Percentiles rank a stretch among this genome's conserved stretches.
These are phyloP conservation scores for Bembecia ichneumoniformis DNA, from an alignment of 2,888 invertebrate genomes.

Conservation along the genomic window DNA sequence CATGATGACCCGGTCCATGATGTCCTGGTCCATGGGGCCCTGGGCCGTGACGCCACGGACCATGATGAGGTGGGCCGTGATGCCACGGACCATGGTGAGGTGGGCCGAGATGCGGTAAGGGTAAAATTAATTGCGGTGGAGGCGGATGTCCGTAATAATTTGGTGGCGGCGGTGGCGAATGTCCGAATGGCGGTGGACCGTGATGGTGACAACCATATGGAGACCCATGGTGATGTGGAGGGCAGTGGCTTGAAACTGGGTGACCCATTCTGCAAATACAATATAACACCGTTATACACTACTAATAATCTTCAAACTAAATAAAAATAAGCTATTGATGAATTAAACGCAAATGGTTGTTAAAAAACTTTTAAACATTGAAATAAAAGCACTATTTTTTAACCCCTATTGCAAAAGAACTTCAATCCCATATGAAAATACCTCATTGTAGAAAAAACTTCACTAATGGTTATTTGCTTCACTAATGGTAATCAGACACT, in stretches of 20 bases:
- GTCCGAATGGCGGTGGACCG: neutral
- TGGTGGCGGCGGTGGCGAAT: neutral
- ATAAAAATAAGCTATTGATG: no score
- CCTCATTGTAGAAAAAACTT: no score
- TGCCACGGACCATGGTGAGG: neutral
- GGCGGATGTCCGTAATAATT: neutral
- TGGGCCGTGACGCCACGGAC: conserved; percentile 1
- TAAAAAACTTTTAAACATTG: no score
- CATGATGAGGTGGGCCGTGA: conserved; percentile 2
- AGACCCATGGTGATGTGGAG: neutral
- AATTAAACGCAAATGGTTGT: no score
- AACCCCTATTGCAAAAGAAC: no score
- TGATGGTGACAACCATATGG: neutral
- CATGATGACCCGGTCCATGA: conserved; percentile 3
- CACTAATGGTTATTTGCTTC: no score
- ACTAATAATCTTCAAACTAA: no score
- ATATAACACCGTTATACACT: no score
- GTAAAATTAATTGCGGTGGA: neutral
- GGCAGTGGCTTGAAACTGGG: neutral
- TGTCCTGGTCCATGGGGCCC: conserved; percentile 1
- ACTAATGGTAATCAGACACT: no score
- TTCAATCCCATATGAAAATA: no score
- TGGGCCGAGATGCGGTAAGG: neutral
- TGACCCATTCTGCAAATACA: neutral
- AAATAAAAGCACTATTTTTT: no score